These are phyloP conservation scores for Papilio xuthus DNA, from an alignment of 1,140 invertebrate genomes.

Conservation along the genomic window DNA sequence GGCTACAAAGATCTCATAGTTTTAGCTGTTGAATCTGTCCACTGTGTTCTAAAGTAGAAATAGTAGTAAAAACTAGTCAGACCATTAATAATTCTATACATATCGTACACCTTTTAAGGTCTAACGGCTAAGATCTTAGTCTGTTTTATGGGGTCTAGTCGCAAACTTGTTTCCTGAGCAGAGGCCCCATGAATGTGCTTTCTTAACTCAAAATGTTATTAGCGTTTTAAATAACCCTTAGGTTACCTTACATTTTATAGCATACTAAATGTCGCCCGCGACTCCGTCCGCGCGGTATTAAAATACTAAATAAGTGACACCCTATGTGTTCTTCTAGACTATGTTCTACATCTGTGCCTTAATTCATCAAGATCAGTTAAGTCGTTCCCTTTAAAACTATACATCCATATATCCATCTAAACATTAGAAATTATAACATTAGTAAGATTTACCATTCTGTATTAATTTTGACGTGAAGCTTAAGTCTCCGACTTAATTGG, in stretches of 20 bases:
- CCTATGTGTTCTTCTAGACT: no score
- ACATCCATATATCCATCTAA: no score
- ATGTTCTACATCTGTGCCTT: no score
- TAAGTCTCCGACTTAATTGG: neutral
- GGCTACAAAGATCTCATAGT: neutral
- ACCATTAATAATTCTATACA: slow-evolving; percentile 18
- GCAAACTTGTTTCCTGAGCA: slow-evolving; percentile 21
- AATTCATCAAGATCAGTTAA: no score
- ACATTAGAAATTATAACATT: no score
- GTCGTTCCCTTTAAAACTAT: no score
- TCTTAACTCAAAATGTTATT: neutral
- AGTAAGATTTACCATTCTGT: neutral
- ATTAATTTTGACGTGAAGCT: neutral
- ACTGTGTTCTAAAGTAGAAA: slow-evolving; percentile 4
- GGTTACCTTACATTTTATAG: no score
- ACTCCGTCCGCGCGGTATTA: no score
- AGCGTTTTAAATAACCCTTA: neutral
- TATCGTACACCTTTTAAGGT: slow-evolving; percentile 1
- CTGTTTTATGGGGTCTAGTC: slow-evolving; percentile 16
- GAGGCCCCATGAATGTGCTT: neutral
- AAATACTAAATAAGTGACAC: no score
- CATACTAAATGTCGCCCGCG: no score
- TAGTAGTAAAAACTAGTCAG: slow-evolving; percentile 2
- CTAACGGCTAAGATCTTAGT: slow-evolving; percentile 28
- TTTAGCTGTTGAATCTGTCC: neutral